Evolutionary conservation across 2,888 invertebrate genomes (phyloP), one percentile per base, ranked within the genome.

Genomic region (Leptinotarsa juncta): DNA sequence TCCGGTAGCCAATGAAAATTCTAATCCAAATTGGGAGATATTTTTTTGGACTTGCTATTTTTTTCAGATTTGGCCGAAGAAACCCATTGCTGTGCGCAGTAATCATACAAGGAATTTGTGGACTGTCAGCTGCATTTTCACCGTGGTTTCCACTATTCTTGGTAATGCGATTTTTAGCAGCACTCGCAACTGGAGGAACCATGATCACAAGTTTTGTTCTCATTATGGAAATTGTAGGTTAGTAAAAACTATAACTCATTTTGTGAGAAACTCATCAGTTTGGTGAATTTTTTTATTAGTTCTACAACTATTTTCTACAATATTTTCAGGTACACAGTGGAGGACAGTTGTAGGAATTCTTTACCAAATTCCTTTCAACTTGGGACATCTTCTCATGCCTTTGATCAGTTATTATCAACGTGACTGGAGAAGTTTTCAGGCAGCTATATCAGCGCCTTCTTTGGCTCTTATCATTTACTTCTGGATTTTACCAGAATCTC

Each of bases 141-240:
- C 92, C 94, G 3, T 93, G 92, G 89, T 93, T 91, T 72, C 86
- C 88, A 85, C 80, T 89, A 5, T 94, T 95, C 83, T 90, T 94
- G 12, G 74, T 93, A 0, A 89, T 94, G 67, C 89, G 95, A 62
- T 94, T 95, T 84, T 83, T 95, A 23, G 90, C 93, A 16, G 95
- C 94, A 0, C 89, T 94, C 32, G 94, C 94, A 14, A 95, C 94
- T 1, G 95, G 95, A 65, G 96, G 96, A 53, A 94, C 94, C 0
- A 96, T 96, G 94, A 93, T 94, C 69, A 94, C 94, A 65, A 93
- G 93, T 83, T 93, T 93, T 79, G 93, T 93, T 3, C 88, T 93
- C 4, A 90, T 91, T 12, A 93, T 93, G 93, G 93, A 93, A 85
- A 86, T 93, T 32, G 90, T 93, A 70, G 93, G 93, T 87, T 83